A percentile compares a stretch with the other conserved stretches of the same genome.
phyloP scores from a whole-genome alignment of 1,140 invertebrate genomes.

The Calliopsis andreniformis region DNA sequence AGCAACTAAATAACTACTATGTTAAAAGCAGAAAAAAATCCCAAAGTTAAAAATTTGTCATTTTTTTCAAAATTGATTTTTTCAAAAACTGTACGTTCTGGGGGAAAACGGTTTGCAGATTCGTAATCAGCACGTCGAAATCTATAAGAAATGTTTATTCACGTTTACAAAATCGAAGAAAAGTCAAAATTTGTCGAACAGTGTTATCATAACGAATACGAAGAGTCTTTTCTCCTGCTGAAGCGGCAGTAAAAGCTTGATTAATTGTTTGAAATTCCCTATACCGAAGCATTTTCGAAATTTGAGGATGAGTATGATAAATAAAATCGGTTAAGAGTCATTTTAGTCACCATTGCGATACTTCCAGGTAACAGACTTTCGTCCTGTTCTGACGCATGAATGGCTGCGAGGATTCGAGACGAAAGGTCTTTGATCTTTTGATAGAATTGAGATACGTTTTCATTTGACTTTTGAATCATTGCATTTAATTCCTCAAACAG shows the following conservation, averaged over 20 bases:
- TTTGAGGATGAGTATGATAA: background rate
- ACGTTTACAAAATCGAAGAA: too few species aligned
- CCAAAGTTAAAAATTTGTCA: too few species aligned
- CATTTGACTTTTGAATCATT: background rate
- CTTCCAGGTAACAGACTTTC: background rate
- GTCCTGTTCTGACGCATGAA: background rate
- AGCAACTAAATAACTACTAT: too few species aligned
- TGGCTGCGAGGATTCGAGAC: background rate
- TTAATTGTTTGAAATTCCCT: constrained; percentile 7
- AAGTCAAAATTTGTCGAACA: too few species aligned
- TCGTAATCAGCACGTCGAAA: too few species aligned
- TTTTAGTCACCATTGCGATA: background rate
- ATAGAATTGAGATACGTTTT: background rate
- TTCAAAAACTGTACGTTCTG: too few species aligned
- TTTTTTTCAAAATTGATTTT: too few species aligned
- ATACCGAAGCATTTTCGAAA: constrained; percentile 11
- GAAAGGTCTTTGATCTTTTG: background rate
- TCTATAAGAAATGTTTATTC: too few species aligned
- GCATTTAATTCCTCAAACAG: background rate
- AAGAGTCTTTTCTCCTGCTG: constrained; percentile 5
- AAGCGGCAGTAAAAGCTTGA: background rate
- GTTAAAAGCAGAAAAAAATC: too few species aligned
- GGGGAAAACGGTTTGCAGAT: too few species aligned
- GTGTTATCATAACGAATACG: constrained; percentile 6
- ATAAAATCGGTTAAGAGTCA: constrained; percentile 9